Percentiles rank a stretch among this genome's conserved stretches.
phyloP scores from a whole-genome alignment of 2,797 vertebrate genomes.

The Peromyscus nudipes region DNA sequence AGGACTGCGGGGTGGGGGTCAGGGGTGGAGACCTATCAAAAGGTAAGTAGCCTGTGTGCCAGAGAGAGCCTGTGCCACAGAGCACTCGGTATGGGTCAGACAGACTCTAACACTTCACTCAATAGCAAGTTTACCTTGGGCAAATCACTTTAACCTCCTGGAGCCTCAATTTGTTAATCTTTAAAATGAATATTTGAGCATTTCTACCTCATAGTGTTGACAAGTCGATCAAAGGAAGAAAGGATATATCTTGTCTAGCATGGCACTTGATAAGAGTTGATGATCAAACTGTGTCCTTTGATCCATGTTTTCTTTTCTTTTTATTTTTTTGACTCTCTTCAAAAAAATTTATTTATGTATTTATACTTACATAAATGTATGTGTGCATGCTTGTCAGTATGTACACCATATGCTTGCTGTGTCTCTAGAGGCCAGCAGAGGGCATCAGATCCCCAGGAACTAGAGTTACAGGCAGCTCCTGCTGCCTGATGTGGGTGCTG shows the following conservation, averaged over 20 bases:
- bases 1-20: neutral
- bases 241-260: neutral
- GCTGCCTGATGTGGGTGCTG: neutral
- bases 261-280: conserved; percentile 60
- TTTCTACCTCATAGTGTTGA: neutral
- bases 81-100: neutral
- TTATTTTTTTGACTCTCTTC: neutral
- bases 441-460: neutral
- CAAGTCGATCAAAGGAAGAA: neutral
- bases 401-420: neutral
- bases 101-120: neutral
- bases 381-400: neutral
- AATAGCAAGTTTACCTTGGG: neutral
- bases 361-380: neutral
- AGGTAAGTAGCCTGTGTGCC: neutral
- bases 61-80: neutral
- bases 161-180: conserved; percentile 67
- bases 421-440: neutral
- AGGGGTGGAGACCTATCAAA: too few relatives aligned
- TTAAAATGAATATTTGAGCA: neutral
- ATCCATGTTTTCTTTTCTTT: neutral
- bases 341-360: neutral
- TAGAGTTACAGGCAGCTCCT: neutral
- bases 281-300: conserved; percentile 36
- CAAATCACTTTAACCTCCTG: conserved; percentile 25